phyloP scores from a whole-genome alignment of 2,797 vertebrate genomes.

The Cetoscarus ocellatus region DNA sequence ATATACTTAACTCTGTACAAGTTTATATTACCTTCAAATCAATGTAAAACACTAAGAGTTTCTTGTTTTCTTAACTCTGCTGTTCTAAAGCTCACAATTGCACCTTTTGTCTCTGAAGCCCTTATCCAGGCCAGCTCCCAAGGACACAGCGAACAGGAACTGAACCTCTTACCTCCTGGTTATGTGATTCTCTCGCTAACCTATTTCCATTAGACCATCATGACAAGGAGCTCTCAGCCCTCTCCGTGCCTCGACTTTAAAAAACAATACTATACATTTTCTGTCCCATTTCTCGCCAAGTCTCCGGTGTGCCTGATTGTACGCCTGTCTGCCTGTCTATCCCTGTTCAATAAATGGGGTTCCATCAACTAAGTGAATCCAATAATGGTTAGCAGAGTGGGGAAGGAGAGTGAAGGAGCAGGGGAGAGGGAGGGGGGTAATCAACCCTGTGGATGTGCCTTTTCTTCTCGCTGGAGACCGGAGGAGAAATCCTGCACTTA shows the following conservation, averaged over 20 bases:
- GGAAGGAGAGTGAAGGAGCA: constrained; percentile 1
- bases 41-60: neutral
- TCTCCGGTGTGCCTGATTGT: constrained; percentile 56
- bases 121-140: constrained; percentile 22
- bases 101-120: neutral
- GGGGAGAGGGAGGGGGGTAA: constrained; percentile 45
- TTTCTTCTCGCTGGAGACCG: constrained; percentile 57
- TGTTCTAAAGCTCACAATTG: constrained; percentile 14
- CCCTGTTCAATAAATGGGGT: constrained; percentile 57
- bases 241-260: constrained; percentile 43
- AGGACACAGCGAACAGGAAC: constrained; percentile 21
- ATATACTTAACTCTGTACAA: no score
- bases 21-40: no score
- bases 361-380: constrained; percentile 74
- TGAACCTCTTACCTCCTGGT: constrained; percentile 23
- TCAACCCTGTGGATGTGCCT: constrained; percentile 62
- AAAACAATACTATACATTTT: constrained; percentile 38
- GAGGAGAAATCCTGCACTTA: constrained; percentile 74
- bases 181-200: constrained; percentile 42
- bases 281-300: constrained; percentile 36
- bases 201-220: constrained; percentile 52
- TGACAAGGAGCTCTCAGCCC: constrained; percentile 38
- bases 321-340: constrained; percentile 28
- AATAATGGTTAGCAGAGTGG: constrained; percentile 65
- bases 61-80: neutral